Conservation (phyloP, 2,888 invertebrate species). For the Cristatella mucedo region DNA sequence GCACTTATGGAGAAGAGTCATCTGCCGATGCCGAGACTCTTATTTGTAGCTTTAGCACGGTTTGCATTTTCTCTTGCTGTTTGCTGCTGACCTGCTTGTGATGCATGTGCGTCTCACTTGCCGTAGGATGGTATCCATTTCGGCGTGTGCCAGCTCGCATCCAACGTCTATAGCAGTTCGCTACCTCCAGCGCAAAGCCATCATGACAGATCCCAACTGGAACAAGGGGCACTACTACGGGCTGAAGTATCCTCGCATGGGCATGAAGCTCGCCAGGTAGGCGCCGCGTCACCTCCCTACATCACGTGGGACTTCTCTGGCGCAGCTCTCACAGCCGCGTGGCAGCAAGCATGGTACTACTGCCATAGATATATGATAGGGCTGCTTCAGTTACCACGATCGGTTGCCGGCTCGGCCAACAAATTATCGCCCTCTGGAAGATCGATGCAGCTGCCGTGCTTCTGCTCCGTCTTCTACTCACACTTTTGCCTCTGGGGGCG, state of each 20-base stretch:
- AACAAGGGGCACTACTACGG: slow-evolving; percentile 35
- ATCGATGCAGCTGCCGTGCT: too few relatives aligned
- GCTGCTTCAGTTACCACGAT: too few relatives aligned
- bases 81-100: not conserved
- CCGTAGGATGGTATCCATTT: slow-evolving; percentile 29
- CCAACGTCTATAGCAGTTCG: slow-evolving; percentile 36
- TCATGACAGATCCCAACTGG: slow-evolving; percentile 38
- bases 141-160: slow-evolving; percentile 30
- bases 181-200: slow-evolving; percentile 35
- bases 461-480: too few relatives aligned
- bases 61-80: not conserved
- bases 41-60: not conserved
- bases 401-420: too few relatives aligned
- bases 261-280: slow-evolving; percentile 36
- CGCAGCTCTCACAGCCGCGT: too few relatives aligned
- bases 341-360: too few relatives aligned
- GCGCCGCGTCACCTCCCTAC: not conserved
- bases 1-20: too few relatives aligned
- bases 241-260: slow-evolving; percentile 25
- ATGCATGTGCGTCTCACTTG: not conserved
- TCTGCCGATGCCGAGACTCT: not conserved
- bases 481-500: too few relatives aligned
- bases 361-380: too few relatives aligned
- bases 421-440: too few relatives aligned
- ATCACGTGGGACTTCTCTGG: too few relatives aligned